Conservation (phyloP, 2,113 vertebrate species). For the Python bivittatus region DNA sequence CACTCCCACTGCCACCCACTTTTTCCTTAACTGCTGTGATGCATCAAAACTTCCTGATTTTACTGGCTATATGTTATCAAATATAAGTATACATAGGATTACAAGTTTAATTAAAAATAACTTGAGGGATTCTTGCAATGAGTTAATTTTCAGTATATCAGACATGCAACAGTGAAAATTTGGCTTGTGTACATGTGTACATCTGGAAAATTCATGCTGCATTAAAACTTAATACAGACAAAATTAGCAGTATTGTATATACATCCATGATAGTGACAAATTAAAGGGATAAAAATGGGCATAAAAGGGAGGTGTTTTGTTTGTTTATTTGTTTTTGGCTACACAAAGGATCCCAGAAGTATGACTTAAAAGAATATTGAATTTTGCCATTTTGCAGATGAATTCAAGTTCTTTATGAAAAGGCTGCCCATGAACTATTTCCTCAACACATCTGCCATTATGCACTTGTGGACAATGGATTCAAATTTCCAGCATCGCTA, state of each 20-base stretch:
- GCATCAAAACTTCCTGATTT: background rate
- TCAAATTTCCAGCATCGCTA: slow-evolving; percentile 89
- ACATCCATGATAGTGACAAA: background rate
- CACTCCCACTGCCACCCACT: background rate
- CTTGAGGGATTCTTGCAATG: background rate
- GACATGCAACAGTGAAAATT: background rate
- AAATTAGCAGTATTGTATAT: background rate
- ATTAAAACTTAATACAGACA: background rate
- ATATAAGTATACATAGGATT: background rate
- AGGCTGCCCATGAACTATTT: slow-evolving; percentile 92
- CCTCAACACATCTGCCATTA: slow-evolving; percentile 89
- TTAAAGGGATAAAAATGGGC: background rate
- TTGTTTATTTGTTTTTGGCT: slow-evolving; percentile 1
- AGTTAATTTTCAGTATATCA: background rate
- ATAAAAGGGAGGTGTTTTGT: background rate
- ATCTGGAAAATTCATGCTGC: background rate
- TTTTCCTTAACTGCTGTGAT: background rate
- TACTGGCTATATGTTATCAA: background rate
- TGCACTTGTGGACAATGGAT: slow-evolving; percentile 94
- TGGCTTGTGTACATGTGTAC: too few species aligned
- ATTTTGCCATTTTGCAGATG: slow-evolving; percentile 77
- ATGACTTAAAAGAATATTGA: slow-evolving; percentile 28
- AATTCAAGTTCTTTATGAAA: slow-evolving; percentile 92
- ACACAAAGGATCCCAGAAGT: background rate
- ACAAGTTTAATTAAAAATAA: background rate